phyloP scores from a whole-genome alignment of 2,888 invertebrate genomes.

The Scaptomyza cyrtandrae region DNA sequence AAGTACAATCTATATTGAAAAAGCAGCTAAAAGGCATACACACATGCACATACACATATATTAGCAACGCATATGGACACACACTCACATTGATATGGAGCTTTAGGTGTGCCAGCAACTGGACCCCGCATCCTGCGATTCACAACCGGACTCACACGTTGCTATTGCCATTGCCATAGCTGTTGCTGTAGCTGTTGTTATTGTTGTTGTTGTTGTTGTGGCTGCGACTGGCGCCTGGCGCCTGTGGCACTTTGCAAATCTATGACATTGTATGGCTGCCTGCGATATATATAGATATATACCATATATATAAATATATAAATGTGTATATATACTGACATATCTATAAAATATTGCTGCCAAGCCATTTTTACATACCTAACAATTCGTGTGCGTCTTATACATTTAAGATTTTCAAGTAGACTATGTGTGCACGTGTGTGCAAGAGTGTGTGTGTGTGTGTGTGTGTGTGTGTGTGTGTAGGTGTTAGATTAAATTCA shows the following conservation, averaged over 20 bases:
- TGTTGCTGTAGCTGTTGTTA: conserved; percentile 17
- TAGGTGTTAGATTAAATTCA: conserved; percentile 61
- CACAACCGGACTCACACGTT: conserved; percentile 50
- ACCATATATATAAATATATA: too few species aligned
- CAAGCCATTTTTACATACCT: conserved; percentile 69
- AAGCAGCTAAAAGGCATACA: conserved; percentile 48
- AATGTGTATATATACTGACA: not conserved
- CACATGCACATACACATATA: conserved; percentile 21
- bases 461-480: conserved; percentile 15
- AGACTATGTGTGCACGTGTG: not conserved
- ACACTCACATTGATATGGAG: conserved; percentile 9
- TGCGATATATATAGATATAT: conserved; percentile 11
- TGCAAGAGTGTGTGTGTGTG: not conserved
- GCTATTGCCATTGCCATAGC: conserved; percentile 19
- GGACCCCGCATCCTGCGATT: conserved; percentile 28
- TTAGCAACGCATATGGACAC: conserved; percentile 36
- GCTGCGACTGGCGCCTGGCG: conserved; percentile 58
- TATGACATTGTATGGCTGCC: conserved; percentile 54
- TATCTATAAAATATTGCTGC: conserved; percentile 73
- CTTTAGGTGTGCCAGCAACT: conserved; percentile 52
- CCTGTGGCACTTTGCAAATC: conserved; percentile 58
- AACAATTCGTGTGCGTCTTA: conserved; percentile 49
- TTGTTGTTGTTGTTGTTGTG: conserved; percentile 19
- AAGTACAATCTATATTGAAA: conserved; percentile 55
- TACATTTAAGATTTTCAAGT: conserved; percentile 38